Evolutionary conservation across 2,888 invertebrate genomes (phyloP), one percentile per base, ranked within the genome.

Genomic region (Lacanobia oleracea): DNA sequence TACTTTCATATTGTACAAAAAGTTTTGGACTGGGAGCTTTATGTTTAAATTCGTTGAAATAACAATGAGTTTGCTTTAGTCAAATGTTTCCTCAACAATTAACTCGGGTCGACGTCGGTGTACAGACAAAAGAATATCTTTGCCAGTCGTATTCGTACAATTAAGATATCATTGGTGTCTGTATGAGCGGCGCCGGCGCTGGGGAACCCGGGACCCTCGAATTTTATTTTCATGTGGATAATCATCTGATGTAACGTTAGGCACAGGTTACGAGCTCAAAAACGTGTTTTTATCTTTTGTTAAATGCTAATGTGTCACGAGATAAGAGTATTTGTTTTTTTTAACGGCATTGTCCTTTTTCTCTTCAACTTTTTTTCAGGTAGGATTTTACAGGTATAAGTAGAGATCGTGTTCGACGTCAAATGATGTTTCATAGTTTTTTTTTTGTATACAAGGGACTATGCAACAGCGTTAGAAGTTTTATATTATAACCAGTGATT

Each of bases 211-310:
- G 48, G 57, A 18, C 64, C 63, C 63, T 83, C 53, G 71, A 62
- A 23, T 79, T 79, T 74, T 56, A 67, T 67, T 54, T 74, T 69
- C 54, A 64, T 67, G 61, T 56, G 68, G 61, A 74, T 76, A 71
- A 76, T 72, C 68, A 76, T 72, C 68, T 45, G 62, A 75, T 69
- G 66, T 72, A 27, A 75, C 60, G 67, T 73, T 59, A 57, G 57
- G 33, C 51, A 27, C 50, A 51, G 65, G 69, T 75, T 69, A 78
- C 76, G 81, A 79, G 45, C 54, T 10, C 2, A 61, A 67, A 64
- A 27, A 63, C 21, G 54, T 48, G 37, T 50, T 48, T 61, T 60
- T 56, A 80, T 69, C 45, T 51, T 45, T 65, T 79, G 60, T 63
- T 51, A 60, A 67, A 70, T 40, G 69, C 27, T 54, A 75, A 78